These are phyloP conservation scores for Dendrocincla tyrannina DNA, from an alignment of 2,797 vertebrate genomes.

Conservation along the genomic window DNA sequence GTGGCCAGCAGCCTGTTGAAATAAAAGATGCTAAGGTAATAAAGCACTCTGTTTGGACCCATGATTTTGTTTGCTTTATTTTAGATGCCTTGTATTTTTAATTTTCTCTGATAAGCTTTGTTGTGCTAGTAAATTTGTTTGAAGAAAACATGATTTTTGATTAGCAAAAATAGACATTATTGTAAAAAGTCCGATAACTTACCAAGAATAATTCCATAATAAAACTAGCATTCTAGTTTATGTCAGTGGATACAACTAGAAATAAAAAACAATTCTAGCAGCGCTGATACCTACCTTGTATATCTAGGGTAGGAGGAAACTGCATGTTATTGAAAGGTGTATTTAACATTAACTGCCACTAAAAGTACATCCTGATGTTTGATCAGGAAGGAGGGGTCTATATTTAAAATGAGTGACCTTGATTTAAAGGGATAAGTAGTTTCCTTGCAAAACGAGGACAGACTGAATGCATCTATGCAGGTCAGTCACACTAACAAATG, in stretches of 20 bases:
- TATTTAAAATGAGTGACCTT: not conserved
- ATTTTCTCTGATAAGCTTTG: not conserved
- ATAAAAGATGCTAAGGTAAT: conserved; percentile 86
- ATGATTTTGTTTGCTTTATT: not conserved
- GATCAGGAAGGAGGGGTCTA: not conserved
- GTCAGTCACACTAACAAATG: not conserved
- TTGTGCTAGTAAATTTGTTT: not conserved
- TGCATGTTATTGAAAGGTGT: not conserved
- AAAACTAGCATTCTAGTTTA: not conserved
- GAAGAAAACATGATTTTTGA: not conserved
- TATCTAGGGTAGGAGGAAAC: not conserved
- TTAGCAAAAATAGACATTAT: not conserved
- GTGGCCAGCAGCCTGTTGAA: conserved; percentile 79
- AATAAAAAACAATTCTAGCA: not conserved
- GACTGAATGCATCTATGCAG: not conserved
- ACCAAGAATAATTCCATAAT: not conserved
- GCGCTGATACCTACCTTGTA: not conserved
- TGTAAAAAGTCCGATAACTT: not conserved
- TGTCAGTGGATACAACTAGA: not conserved
- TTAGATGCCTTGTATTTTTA: not conserved
- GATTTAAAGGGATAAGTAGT: not conserved
- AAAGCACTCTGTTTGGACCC: not conserved
- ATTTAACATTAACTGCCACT: not conserved
- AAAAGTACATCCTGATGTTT: not conserved
- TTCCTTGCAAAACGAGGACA: not conserved